Evolutionary conservation across 2,888 invertebrate species (phyloP).

Genomic region (Leptinotarsa juncta): DNA sequence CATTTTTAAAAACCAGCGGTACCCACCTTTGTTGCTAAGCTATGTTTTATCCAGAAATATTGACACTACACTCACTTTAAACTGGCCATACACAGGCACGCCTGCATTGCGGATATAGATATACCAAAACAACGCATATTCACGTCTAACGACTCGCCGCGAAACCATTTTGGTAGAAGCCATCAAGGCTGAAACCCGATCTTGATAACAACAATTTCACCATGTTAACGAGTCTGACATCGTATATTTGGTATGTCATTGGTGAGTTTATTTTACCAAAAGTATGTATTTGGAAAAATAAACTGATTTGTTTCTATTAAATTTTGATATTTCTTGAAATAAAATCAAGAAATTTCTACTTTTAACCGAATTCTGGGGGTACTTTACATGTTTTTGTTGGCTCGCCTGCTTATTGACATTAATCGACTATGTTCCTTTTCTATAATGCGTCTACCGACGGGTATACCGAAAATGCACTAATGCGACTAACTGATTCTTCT

Average conservation of each 20-base stretch:
- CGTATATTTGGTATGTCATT: background rate
- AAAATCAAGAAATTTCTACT: conserved; percentile 36
- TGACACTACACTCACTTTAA: conserved; percentile 63
- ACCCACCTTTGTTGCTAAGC: conserved; percentile 53
- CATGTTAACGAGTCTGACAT: conserved; percentile 18
- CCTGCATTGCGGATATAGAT: conserved; percentile 67
- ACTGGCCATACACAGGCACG: conserved; percentile 64
- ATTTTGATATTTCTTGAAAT: conserved; percentile 23
- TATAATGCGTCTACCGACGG: too few relatives aligned
- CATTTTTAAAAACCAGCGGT: conserved; percentile 48
- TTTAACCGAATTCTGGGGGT: conserved; percentile 49
- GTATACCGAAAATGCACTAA: conserved; percentile 24
- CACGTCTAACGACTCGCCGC: conserved; percentile 65
- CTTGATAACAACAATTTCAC: conserved; percentile 41
- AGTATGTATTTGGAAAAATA: conserved; percentile 2
- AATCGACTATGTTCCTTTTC: too few relatives aligned
- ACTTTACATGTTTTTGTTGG: conserved; percentile 43
- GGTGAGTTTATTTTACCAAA: conserved; percentile 23
- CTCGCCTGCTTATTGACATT: conserved; percentile 32
- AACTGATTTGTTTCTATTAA: background rate
- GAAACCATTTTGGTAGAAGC: conserved; percentile 66
- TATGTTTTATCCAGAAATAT: conserved; percentile 64
- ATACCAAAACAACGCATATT: conserved; percentile 66
- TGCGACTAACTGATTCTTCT: background rate
- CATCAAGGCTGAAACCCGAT: conserved; percentile 59